Conservation (phyloP, 2,113 vertebrate species). For the Rynchops niger region DNA sequence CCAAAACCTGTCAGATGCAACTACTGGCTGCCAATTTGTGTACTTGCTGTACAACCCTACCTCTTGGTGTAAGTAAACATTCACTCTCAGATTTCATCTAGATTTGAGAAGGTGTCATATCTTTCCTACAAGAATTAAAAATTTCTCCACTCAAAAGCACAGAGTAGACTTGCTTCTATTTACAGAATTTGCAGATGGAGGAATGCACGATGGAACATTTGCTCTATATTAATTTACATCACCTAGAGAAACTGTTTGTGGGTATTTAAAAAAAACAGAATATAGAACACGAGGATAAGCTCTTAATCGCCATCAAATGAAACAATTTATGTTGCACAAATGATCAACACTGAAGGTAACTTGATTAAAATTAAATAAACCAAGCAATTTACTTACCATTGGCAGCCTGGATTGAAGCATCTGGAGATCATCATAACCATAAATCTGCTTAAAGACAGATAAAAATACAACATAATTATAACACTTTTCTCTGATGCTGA, state of each 20-base stretch:
- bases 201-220: background rate
- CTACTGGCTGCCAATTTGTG: background rate
- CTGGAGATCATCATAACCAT: constrained; percentile 96
- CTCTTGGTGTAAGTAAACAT: background rate
- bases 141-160: background rate
- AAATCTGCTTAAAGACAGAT: constrained; percentile 84
- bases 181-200: background rate
- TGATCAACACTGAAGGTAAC: background rate
- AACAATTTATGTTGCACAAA: background rate
- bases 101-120: background rate
- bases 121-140: background rate
- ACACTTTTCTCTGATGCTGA: background rate
- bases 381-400: constrained; percentile 80
- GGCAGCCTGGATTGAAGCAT: constrained; percentile 96
- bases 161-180: background rate
- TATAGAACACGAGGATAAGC: background rate
- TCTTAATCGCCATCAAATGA: background rate
- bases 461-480: background rate
- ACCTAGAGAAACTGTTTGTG: background rate
- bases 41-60: background rate
- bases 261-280: background rate
- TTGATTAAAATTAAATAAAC: background rate
- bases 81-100: background rate
- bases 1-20: background rate
- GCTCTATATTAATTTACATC: background rate